Conservation (phyloP, 2,797 vertebrate genomes). For the Peromyscus eremicus region DNA sequence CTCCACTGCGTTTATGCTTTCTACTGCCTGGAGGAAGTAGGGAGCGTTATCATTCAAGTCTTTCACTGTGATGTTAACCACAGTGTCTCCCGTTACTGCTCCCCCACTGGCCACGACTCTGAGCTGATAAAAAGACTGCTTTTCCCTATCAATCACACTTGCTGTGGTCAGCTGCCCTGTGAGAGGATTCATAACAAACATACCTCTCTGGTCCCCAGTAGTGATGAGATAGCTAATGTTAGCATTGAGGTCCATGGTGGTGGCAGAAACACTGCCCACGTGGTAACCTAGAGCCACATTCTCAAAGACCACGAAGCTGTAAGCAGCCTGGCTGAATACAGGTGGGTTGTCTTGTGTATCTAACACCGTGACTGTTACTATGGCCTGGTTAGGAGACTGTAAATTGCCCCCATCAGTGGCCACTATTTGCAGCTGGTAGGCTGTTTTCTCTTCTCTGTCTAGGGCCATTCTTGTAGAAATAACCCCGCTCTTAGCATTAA, state of each 20-base stretch:
- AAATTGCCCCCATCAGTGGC: constrained; percentile 95
- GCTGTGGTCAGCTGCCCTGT: constrained; percentile 94
- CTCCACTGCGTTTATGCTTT: constrained; percentile 97
- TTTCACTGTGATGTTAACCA: constrained; percentile 97
- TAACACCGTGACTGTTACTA: constrained; percentile 96
- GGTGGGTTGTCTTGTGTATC: constrained; percentile 98
- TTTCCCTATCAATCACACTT: constrained; percentile 95
- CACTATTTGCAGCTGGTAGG: constrained; percentile 95
- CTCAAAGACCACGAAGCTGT: constrained; percentile 99
- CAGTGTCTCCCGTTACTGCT: constrained; percentile 94
- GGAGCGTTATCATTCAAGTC: constrained; percentile 98
- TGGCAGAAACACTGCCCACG: constrained; percentile 95
- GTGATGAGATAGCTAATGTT: constrained; percentile 98
- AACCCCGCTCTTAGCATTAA: constrained; percentile 93
- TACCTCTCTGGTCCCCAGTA: constrained; percentile 95
- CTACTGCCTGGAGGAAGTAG: constrained; percentile 93
- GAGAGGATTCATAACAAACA: constrained; percentile 91
- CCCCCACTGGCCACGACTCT: constrained; percentile 96
- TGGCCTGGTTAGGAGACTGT: constrained; percentile 94
- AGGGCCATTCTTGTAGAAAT: constrained; percentile 94
- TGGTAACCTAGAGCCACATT: constrained; percentile 93
- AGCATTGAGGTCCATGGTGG: constrained; percentile 96
- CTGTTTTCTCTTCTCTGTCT: constrained; percentile 96
- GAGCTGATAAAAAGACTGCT: constrained; percentile 96
- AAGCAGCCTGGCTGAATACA: constrained; percentile 93